Conservation (phyloP, 2,888 invertebrate genomes). For the Dyspetes luteomarginatus region DNA sequence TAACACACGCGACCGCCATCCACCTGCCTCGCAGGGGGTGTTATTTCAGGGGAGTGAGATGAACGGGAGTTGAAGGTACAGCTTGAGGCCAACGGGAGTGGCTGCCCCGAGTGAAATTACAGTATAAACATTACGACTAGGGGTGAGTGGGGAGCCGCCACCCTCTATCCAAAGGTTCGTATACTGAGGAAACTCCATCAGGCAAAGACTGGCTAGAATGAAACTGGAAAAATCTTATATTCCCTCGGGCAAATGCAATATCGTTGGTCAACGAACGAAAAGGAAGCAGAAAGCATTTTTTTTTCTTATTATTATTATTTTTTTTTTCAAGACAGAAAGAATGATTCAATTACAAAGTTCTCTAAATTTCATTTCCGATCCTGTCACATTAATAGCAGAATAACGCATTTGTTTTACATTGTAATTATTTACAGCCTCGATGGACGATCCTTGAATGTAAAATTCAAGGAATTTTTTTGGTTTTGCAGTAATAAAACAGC, state of each 20-base stretch:
- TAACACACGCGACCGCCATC: slow-evolving; percentile 74
- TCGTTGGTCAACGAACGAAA: not conserved
- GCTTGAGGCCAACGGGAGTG: slow-evolving; percentile 67
- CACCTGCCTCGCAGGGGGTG: slow-evolving; percentile 66
- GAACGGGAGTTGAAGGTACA: slow-evolving; percentile 64
- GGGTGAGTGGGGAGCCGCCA: slow-evolving; percentile 24
- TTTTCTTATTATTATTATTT: not conserved
- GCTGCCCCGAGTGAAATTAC: slow-evolving; percentile 77
- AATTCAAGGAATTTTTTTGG: too few relatives aligned
- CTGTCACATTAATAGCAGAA: too few relatives aligned
- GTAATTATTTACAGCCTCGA: too few relatives aligned
- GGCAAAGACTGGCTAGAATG: not conserved
- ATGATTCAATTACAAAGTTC: too few relatives aligned
- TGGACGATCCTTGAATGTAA: too few relatives aligned
- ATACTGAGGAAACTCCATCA: not conserved
- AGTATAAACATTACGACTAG: slow-evolving; percentile 79
- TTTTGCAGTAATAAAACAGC: too few relatives aligned
- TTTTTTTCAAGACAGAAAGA: too few relatives aligned
- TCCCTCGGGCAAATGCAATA: not conserved
- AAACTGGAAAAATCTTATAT: not conserved
- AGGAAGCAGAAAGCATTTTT: not conserved
- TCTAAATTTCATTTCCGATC: too few relatives aligned
- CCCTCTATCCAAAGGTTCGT: not conserved
- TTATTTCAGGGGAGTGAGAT: slow-evolving; percentile 77
- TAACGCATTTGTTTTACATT: too few relatives aligned